Conservation (phyloP, 2,113 vertebrate species). For the Syngnathus typhle region DNA sequence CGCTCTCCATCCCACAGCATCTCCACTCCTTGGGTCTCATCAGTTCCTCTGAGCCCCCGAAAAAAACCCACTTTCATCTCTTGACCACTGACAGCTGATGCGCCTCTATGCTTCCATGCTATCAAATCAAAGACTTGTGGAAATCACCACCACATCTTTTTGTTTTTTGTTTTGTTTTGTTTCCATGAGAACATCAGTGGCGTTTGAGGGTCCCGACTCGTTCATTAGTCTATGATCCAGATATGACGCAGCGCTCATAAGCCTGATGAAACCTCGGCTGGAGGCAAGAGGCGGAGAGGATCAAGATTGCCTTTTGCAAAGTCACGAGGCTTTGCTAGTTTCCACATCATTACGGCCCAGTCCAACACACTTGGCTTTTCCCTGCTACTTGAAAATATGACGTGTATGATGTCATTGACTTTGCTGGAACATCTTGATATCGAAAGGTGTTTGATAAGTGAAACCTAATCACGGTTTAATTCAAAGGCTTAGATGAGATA, state of each 20-base stretch:
- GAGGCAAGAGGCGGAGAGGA: slow-evolving; percentile 55
- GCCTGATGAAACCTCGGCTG: slow-evolving; percentile 66
- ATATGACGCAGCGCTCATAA: slow-evolving; percentile 62
- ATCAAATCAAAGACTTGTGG: slow-evolving; percentile 41
- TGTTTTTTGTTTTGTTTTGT: not conserved
- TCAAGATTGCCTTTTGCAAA: slow-evolving; percentile 62
- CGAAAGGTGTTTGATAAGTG: slow-evolving; percentile 65
- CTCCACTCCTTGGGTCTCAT: slow-evolving; percentile 37
- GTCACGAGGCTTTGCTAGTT: slow-evolving; percentile 70
- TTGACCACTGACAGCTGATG: slow-evolving; percentile 64
- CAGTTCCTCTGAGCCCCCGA: slow-evolving; percentile 48
- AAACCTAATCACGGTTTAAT: slow-evolving; percentile 71
- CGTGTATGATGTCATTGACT: slow-evolving; percentile 67
- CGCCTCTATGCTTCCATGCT: slow-evolving; percentile 64
- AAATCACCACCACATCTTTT: slow-evolving; percentile 30
- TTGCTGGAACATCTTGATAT: slow-evolving; percentile 68
- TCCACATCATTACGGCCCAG: slow-evolving; percentile 71
- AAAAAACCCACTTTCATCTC: slow-evolving; percentile 56
- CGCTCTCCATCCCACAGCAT: slow-evolving; percentile 43
- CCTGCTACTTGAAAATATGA: slow-evolving; percentile 66
- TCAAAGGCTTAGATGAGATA: slow-evolving; percentile 61
- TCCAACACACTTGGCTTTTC: slow-evolving; percentile 54
- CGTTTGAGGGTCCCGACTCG: slow-evolving; percentile 31
- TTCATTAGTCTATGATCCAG: slow-evolving; percentile 65
- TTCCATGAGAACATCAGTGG: slow-evolving; percentile 4